Evolutionary conservation across 2,113 vertebrate species (phyloP), one percentile per base, ranked within the genome.

Genomic region (Phalacrocorax brasilianus): DNA sequence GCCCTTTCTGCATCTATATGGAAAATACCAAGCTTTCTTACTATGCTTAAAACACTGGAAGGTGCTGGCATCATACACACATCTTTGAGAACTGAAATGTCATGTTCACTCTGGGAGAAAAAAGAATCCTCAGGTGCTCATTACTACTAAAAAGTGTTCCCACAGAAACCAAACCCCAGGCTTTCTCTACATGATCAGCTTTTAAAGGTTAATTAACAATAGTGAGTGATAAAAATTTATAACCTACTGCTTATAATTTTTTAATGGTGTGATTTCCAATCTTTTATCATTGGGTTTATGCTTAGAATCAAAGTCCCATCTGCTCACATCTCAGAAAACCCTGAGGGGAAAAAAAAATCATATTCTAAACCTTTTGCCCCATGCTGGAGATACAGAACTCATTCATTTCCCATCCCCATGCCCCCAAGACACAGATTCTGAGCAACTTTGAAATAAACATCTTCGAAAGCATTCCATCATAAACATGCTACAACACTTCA

Each of bases 191-290:
- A 82, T 89, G 95, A 98, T 92, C 96, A 94, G 94, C 32, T 96
- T 97, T 97, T 97, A 98, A 98, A 98, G 98, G 98, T 98, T 98
- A 98, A 98, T 98, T 97, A 98, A 98, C 94, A 96, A 84, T 75
- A 94, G 93, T 28, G 40, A 97, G 74, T 85, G 72, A 97, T 98
- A 97, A 97, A 98, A 98, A 98, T 97, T 96, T 97, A 98, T 98
- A 96, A 97, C 91, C 79, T 92, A 93, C 84, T 91, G 85, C 77
- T 98, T 95, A 98, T 97, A 88, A 97, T 97, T 97, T 98, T 98
- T 98, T 98, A 97, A 98, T 98, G 84, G 53, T 78, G n/a, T 53
- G 44, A 97, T 97, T 98, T 97, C 62, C 40, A 38, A 79, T 79
- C 96, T 97, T 97, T 97, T 88, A 92, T 94, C 89, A 42, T 74